Base-by-base conservation (phyloP, 2,888 invertebrate species). In the Mycalesis mineus region DNA sequence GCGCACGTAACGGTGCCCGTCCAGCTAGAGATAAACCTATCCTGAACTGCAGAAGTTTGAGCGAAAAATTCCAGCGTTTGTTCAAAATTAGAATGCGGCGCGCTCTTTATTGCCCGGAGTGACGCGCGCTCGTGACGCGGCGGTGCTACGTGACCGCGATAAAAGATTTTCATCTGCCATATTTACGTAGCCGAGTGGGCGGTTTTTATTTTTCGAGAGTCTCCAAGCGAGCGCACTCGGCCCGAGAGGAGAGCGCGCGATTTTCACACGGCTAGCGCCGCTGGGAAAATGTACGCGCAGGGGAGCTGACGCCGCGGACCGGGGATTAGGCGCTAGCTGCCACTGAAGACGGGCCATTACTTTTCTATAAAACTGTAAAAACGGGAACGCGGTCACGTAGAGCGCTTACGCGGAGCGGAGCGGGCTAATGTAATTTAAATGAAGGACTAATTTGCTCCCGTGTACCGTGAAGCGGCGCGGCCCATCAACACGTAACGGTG, bases 131-230 rank as follows among this genome's bases (percentile, higher is more conserved):
- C 88, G 88, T 89, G 89, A 88, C 85, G 85, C 82, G 71, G 80
- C 83, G 75, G 76, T 73, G 82, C 81, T 88, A 89, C 89, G 89
- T 89, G 89, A 88, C 88, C 84, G 81, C 82, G 89, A 89, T 89
- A 89, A 89, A 88, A 89, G 89, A 89, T 88, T 87, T 88, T 84
- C 88, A 89, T 89, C 89, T 88, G 83, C 86, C 83, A 86, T 89
- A 88, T 89, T 88, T 88, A 88, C 88, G 84, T 81, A 74, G 84
- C 78, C 75, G 84, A 88, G 88, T 88, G 88, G 88, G 88, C 82
- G 88, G 88, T 85, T 88, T 88, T 88, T 87, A 83, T 87, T 75
- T 82, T 87, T 85, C 76, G 77, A 88, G 88, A 81, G 81, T 80
- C 85, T 84, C 76, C 72, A 77, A 72, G 71, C 72, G 67, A 78